Conservation (phyloP, 2,888 invertebrate species). For the Epirrhoe alternata region DNA sequence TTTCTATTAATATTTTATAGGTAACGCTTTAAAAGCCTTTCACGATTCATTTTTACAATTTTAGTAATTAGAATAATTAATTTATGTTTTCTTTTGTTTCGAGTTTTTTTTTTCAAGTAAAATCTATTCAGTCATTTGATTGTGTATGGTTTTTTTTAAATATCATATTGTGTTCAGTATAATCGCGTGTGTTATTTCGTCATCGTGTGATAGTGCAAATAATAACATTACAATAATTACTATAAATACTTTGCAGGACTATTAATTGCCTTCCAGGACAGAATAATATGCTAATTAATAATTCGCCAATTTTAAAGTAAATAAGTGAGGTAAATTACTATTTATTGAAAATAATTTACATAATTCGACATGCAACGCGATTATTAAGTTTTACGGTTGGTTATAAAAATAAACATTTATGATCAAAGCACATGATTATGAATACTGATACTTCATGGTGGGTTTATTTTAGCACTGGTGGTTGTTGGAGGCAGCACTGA, state of each 20-base stretch:
- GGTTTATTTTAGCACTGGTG: background rate
- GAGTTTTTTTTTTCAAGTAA: too few relatives aligned
- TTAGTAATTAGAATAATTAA: too few relatives aligned
- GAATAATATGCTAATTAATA: background rate
- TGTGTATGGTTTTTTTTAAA: too few relatives aligned
- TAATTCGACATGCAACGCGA: background rate
- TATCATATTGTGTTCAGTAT: too few relatives aligned
- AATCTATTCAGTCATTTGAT: too few relatives aligned
- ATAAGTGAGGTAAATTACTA: background rate
- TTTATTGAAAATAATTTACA: background rate
- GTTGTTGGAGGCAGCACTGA: background rate
- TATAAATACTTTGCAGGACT: too few relatives aligned
- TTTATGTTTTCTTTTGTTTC: too few relatives aligned
- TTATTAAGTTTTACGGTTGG: slow-evolving; percentile 1
- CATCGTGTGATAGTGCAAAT: too few relatives aligned
- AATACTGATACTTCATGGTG: background rate
- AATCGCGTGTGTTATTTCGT: too few relatives aligned
- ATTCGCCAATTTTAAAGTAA: background rate
- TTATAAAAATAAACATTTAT: background rate
- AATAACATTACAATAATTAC: too few relatives aligned
- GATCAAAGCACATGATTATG: background rate
- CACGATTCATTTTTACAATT: too few relatives aligned
- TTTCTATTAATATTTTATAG: background rate
- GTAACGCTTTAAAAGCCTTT: slow-evolving; percentile 8
- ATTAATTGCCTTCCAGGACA: background rate